These are phyloP conservation scores for Lindbergichthys nudifrons DNA, from an alignment of 2,797 vertebrate genomes.

Conservation along the genomic window DNA sequence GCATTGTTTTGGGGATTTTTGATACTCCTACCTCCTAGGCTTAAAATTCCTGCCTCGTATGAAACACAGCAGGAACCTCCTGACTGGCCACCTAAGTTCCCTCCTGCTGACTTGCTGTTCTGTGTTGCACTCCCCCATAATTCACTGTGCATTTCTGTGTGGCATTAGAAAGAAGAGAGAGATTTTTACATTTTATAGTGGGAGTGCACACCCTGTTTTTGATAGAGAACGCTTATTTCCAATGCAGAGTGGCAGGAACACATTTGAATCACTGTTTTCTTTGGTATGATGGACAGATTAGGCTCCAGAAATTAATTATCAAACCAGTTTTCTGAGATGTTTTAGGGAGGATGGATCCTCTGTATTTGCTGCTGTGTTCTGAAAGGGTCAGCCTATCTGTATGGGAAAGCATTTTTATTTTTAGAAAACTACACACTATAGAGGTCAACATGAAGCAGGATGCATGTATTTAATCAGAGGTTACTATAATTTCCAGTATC, in stretches of 20 bases:
- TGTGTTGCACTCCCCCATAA: slow-evolving; percentile 51
- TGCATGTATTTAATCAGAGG: slow-evolving; percentile 11
- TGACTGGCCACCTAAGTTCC: slow-evolving; percentile 66
- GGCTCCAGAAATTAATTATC: not conserved
- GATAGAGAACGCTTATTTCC: slow-evolving; percentile 11
- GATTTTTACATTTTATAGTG: slow-evolving; percentile 8
- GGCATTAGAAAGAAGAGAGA: slow-evolving; percentile 42
- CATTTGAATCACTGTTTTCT: slow-evolving; percentile 11
- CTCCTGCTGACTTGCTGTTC: slow-evolving; percentile 70
- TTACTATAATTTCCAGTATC: not conserved
- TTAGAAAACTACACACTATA: not conserved
- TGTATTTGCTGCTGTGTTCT: slow-evolving; percentile 13
- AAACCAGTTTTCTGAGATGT: not conserved
- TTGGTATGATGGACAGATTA: not conserved
- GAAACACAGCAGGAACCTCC: slow-evolving; percentile 71
- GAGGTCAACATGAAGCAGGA: slow-evolving; percentile 8
- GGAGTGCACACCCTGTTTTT: slow-evolving; percentile 24
- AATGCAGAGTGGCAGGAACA: slow-evolving; percentile 10
- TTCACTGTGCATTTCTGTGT: slow-evolving; percentile 33
- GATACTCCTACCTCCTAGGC: slow-evolving; percentile 49
- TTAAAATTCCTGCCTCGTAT: slow-evolving; percentile 77
- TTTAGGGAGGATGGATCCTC: not conserved
- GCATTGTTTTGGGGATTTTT: slow-evolving; percentile 44
- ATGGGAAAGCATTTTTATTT: not conserved
- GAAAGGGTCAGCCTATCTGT: not conserved